Conservation (phyloP, 2,113 vertebrate species). For the Dromas ardeola region DNA sequence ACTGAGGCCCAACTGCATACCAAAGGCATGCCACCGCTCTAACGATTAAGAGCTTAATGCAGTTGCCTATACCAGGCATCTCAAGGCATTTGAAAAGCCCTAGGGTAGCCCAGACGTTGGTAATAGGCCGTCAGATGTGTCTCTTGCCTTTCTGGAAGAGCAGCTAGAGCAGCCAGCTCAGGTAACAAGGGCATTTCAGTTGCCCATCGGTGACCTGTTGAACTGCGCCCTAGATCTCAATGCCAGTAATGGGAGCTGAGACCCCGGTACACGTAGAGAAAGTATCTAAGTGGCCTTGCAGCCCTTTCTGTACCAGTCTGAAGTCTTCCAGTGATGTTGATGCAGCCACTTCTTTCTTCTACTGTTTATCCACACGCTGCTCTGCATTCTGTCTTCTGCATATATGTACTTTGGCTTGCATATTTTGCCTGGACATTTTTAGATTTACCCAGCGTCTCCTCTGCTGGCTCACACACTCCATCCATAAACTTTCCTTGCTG, state of each 20-base stretch:
- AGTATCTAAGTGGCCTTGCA: neutral
- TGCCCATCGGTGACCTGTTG: neutral
- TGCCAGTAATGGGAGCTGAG: neutral
- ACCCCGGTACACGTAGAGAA: neutral
- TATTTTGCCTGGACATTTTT: neutral
- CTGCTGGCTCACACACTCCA: neutral
- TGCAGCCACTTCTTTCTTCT: conserved; percentile 3
- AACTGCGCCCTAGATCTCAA: neutral
- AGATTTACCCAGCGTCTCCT: conserved; percentile 23
- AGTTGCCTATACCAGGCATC: neutral
- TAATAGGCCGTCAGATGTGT: rapidly evolving
- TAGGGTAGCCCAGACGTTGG: neutral
- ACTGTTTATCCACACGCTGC: conserved; percentile 1
- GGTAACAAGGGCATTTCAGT: neutral
- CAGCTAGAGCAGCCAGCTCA: neutral
- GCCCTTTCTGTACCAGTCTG: neutral
- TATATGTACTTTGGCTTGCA: neutral
- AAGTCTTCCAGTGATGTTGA: conserved; percentile 33
- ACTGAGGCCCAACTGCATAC: neutral
- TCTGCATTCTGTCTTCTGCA: neutral
- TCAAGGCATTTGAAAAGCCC: neutral
- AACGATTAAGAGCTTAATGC: neutral
- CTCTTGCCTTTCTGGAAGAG: neutral
- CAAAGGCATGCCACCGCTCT: neutral
- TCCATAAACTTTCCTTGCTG: conserved; percentile 12